Evolutionary conservation across 2,113 vertebrate species (phyloP), one percentile per base, ranked within the genome.

Genomic region (Alces alces): DNA sequence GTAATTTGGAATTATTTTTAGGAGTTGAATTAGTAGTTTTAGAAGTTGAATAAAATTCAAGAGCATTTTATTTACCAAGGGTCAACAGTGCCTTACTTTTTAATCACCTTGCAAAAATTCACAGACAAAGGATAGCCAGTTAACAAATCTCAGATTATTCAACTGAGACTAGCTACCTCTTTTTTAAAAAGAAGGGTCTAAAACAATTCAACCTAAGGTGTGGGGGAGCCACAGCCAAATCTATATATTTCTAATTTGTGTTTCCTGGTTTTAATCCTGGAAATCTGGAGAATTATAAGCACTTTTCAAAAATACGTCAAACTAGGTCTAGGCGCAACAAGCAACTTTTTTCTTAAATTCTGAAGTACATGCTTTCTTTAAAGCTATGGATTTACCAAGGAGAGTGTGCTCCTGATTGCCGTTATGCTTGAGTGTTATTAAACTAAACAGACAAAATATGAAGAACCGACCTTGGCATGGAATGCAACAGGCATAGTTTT

Each of bases 361-460:
- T 79, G 16, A 43, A 89, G 33, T 15, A 55, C 19, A 33, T 27
- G n/a, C 60, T 89, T 17, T 70, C 66, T 87, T 91, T 85, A 52
- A 91, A 97, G 89, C 25, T 95, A 45, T 0, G 60, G 45, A 82
- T 79, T 95, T 94, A 85, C 27, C 27, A 50, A 30, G 66, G 58
- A 43, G 50, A 86, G 47, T 14, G 91, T 23, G 6, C 8, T 25
- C 73, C 43, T 55, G 30, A 94, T 5, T 91, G 6, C 91, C 58
- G 93, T 60, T 52, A 27, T 2, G 2, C 17, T 86, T 50, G n/a
- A 92, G 54, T 93, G 78, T 96, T 73, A 97, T 43, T 96, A 92
- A 97, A 87, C 91, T 95, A 96, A 97, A n/a, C 91, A 96, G 79
- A 97, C 19, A 97, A 97, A 98, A 94, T 64, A 95, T 36, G 50